A percentile compares a stretch with the other conserved stretches of the same genome.
phyloP scores from a whole-genome alignment of 2,888 invertebrate genomes.

The Boloria euphrosyne region DNA sequence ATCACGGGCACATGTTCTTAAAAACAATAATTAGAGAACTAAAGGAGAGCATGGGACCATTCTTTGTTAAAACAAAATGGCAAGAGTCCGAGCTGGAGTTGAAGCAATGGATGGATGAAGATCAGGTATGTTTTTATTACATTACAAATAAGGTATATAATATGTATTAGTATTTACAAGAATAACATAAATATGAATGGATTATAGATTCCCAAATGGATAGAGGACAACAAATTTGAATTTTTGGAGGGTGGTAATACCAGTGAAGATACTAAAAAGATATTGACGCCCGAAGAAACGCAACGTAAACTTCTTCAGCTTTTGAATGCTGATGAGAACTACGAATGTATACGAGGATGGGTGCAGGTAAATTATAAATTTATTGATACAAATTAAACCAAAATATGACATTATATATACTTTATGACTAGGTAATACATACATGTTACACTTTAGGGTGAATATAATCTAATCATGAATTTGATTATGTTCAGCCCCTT shows the following conservation, averaged over 20 bases:
- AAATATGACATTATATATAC: too few relatives aligned
- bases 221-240: slow-evolving; percentile 70
- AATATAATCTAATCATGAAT: too few relatives aligned
- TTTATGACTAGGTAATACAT: not conserved
- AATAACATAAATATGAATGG: not conserved
- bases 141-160: not conserved
- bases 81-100: slow-evolving; percentile 67
- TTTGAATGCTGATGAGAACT: slow-evolving; percentile 68
- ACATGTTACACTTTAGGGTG: too few relatives aligned
- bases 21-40: slow-evolving; percentile 65
- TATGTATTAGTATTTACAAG: not conserved
- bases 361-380: slow-evolving; percentile 61
- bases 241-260: slow-evolving; percentile 62
- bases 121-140: slow-evolving; percentile 53
- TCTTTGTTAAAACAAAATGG: slow-evolving; percentile 73
- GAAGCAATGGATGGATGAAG: slow-evolving; percentile 72
- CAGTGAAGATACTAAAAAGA: slow-evolving; percentile 59
- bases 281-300: slow-evolving; percentile 63
- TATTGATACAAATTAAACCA: too few relatives aligned
- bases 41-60: slow-evolving; percentile 73
- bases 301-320: slow-evolving; percentile 68
- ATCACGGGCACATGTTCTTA: slow-evolving; percentile 67
- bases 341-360: slow-evolving; percentile 74
- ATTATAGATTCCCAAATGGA: slow-evolving; percentile 63
- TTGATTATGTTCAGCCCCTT: too few relatives aligned